phyloP scores from a whole-genome alignment of 2,888 invertebrate genomes.

The Omphaloscelis lunosa region DNA sequence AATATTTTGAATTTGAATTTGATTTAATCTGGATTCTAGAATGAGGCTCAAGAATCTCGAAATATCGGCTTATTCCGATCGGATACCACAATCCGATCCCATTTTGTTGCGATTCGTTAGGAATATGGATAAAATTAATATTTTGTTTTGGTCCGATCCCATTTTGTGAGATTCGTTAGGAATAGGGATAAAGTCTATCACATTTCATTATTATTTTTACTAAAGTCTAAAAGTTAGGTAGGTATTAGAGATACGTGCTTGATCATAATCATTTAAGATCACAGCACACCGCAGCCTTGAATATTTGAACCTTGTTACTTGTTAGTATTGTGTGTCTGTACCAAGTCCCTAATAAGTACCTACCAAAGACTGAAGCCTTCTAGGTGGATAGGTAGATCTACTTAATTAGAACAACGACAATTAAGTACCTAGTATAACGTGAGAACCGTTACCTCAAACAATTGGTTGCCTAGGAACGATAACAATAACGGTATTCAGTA shows the following conservation, averaged over 20 bases:
- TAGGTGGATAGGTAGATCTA: not conserved
- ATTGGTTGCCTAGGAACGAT: constrained; percentile 56
- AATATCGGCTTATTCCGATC: too few species aligned
- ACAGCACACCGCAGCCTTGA: not conserved
- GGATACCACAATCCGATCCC: too few species aligned
- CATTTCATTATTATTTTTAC: not conserved
- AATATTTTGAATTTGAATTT: too few species aligned
- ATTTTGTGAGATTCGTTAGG: too few species aligned
- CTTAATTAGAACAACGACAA: constrained; percentile 29
- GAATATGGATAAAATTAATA: too few species aligned
- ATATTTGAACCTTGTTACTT: not conserved
- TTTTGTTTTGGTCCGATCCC: too few species aligned
- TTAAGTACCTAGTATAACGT: constrained; percentile 39
- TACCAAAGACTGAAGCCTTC: not conserved
- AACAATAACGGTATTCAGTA: constrained; percentile 35
- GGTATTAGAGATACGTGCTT: not conserved
- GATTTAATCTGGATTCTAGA: not conserved
- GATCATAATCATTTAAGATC: not conserved
- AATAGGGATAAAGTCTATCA: too few species aligned
- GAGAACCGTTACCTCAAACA: constrained; percentile 56
- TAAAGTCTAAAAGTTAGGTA: not conserved
- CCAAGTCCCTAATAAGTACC: not conserved
- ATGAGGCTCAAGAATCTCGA: not conserved
- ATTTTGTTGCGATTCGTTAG: too few species aligned
- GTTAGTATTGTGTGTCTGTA: too few species aligned